A percentile compares a stretch with the other conserved stretches of the same genome.
Evolutionary conservation across 1,140 invertebrate genomes (phyloP).

Genomic region (Solen grandis): DNA sequence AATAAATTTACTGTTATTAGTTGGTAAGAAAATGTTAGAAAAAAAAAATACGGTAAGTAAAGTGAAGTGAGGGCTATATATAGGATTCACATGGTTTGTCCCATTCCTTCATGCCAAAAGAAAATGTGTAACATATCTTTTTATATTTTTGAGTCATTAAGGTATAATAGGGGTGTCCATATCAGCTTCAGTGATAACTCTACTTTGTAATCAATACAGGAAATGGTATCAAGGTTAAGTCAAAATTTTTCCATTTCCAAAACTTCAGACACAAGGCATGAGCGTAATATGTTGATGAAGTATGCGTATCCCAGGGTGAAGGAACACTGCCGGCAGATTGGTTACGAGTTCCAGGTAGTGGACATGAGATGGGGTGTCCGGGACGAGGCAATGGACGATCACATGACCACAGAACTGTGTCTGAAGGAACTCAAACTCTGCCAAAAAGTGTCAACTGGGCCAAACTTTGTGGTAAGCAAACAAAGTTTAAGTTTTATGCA

Average conservation of each 20-base stretch:
- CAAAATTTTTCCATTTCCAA: too few relatives aligned
- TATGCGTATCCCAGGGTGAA: constrained; percentile 97
- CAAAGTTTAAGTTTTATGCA: too few relatives aligned
- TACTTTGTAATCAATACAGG: too few relatives aligned
- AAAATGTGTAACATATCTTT: too few relatives aligned
- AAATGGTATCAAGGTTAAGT: too few relatives aligned
- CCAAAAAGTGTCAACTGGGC: constrained; percentile 96
- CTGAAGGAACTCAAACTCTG: constrained; percentile 98
- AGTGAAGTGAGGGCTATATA: too few relatives aligned
- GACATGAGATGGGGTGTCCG: constrained; percentile 91
- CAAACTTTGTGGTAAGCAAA: constrained; percentile 91
- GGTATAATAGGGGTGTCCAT: too few relatives aligned
- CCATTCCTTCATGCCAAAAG: too few relatives aligned
- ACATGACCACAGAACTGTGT: constrained; percentile 98
- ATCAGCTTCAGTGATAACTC: too few relatives aligned
- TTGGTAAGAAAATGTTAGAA: too few relatives aligned
- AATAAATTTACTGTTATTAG: background rate
- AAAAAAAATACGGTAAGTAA: too few relatives aligned
- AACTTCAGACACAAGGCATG: constrained; percentile 98
- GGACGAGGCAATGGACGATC: constrained; percentile 98
- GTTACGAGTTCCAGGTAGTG: constrained; percentile 82
- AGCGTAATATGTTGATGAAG: constrained; percentile 98
- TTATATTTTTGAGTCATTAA: too few relatives aligned
- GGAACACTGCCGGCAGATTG: constrained; percentile 88
- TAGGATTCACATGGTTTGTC: background rate